Conservation (phyloP, 64 coral and sea anemone genomes). For the Actinia equina region DNA sequence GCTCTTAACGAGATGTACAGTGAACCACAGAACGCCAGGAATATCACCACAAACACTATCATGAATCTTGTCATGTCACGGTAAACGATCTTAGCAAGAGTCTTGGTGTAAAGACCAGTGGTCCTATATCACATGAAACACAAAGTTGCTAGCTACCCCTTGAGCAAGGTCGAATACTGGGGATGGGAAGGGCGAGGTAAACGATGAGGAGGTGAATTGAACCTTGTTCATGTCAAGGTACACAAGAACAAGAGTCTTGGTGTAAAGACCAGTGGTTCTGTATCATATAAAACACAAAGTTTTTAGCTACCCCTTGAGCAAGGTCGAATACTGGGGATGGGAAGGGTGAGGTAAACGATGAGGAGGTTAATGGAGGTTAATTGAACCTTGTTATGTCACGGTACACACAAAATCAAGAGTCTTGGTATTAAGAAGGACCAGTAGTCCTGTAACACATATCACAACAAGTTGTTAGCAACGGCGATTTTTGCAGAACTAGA, state of each 20-base stretch:
- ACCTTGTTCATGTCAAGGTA: conserved; percentile 53
- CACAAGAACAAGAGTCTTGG: conserved; percentile 72
- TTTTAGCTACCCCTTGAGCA: neutral
- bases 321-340: too few species aligned
- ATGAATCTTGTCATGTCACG: conserved; percentile 57
- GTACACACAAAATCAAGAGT: too few species aligned
- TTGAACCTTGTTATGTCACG: too few species aligned
- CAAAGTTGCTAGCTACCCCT: neutral
- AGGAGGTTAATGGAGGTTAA: too few species aligned
- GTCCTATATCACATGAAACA: conserved; percentile 19
- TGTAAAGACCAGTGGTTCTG: conserved; percentile 74
- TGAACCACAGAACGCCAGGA: conserved; percentile 57
- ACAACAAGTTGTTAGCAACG: too few species aligned
- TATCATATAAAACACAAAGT: neutral
- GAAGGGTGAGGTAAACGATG: too few species aligned
- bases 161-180: too few species aligned
- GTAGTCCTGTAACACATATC: too few species aligned
- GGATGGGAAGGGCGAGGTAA: too few species aligned
- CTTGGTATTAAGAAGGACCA: too few species aligned
- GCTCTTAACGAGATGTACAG: conserved; percentile 53
- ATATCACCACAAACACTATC: conserved; percentile 44
- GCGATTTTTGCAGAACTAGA: too few species aligned
- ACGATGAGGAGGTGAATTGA: neutral
- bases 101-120: conserved; percentile 76
- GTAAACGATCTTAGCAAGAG: conserved; percentile 75